Evolutionary conservation across 2,888 invertebrate genomes (phyloP), one percentile per base, ranked within the genome.

Genomic region (Mesoligia furuncula): DNA sequence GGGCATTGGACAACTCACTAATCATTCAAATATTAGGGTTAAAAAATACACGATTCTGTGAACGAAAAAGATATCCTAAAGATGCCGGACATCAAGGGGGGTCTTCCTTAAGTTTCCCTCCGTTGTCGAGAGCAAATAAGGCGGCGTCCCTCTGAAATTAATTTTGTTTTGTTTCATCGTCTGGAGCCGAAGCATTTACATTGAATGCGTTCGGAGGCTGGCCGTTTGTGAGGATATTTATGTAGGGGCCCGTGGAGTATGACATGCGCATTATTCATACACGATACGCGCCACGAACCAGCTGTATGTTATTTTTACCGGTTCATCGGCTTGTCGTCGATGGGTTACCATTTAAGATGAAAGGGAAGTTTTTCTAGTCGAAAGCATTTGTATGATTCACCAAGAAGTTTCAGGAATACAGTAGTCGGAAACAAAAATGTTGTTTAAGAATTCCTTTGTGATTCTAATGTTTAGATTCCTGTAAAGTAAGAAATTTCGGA

Each of bases 151-250:
- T 95, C 94, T 93, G 93, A 96, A 96, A 96, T 96, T 96, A 96
- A 96, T 96, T 96, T 96, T 86, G 95, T 96, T 96, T 96, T 96
- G 96, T 96, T 96, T 96, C 93, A 93, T 92, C 95, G 96, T 96
- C 95, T 96, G 95, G 94, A 93, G 94, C 92, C 94, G 92, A 88
- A 89, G 94, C 95, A 96, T 96, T 96, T 96, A 96, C 96, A 96
- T 96, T 96, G 95, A 96, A 96, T 96, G 95, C 95, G 94, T 93
- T 94, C 93, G 95, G 95, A 94, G 95, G 95, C 95, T 94, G 95
- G 94, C 92, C 92, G 94, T 92, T 95, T 93, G 92, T 93, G 90
- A 92, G 90, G 95, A 96, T 96, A 96, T 96, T 96, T 96, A 96
- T 96, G 96, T 95, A 93, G 93, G 93, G 95, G 92, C 94, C 93